Evolutionary conservation across 1,140 invertebrate species (phyloP).

Genomic region (Cepaea nemoralis): DNA sequence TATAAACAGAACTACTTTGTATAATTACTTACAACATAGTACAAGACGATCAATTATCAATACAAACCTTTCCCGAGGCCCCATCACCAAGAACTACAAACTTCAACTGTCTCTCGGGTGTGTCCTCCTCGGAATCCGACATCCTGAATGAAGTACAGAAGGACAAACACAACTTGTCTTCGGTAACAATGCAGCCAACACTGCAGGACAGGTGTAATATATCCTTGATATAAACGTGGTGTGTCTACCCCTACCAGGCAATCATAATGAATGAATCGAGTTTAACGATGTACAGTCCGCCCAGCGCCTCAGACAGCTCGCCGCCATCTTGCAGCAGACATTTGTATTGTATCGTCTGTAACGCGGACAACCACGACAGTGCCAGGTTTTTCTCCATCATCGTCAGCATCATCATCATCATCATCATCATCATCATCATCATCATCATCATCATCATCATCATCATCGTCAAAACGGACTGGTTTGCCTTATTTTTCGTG

Average conservation of each 20-base stretch:
- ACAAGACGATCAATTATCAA: too few relatives aligned
- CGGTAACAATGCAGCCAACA: not conserved
- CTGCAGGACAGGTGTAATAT: not conserved
- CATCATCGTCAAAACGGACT: too few relatives aligned
- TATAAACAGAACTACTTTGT: too few relatives aligned
- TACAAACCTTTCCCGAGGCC: conserved; percentile 82
- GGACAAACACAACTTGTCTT: not conserved
- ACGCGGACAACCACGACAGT: not conserved
- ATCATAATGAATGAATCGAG: too few relatives aligned
- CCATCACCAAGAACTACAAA: conserved; percentile 86
- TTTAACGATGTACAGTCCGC: not conserved
- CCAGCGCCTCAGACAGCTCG: not conserved
- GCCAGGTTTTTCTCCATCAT: conserved; percentile 4
- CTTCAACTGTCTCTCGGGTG: conserved; percentile 80
- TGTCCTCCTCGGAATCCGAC: conserved; percentile 72
- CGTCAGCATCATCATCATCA: too few relatives aligned
- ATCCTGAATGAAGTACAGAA: conserved; percentile 52
- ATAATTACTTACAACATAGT: too few relatives aligned
- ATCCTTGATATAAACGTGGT: not conserved
- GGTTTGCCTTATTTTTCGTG: too few relatives aligned
- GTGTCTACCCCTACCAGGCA: too few relatives aligned
- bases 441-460: too few relatives aligned
- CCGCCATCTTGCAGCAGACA: too few relatives aligned
- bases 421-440: too few relatives aligned
- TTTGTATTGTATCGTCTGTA: not conserved